Conservation (phyloP, 2,888 invertebrate genomes). For the Chrysotoxum bicinctum region DNA sequence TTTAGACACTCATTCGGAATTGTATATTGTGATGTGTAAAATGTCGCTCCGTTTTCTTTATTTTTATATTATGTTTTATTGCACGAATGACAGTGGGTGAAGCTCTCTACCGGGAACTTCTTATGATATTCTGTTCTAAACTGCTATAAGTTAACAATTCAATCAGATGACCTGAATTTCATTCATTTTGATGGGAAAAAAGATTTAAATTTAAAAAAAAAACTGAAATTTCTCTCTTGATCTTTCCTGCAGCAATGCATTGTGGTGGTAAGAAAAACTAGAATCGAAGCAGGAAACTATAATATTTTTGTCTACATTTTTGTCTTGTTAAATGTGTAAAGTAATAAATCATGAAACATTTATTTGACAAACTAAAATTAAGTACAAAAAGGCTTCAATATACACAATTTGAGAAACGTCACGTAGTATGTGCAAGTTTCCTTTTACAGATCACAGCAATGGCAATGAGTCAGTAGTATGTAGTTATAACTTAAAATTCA, state of each 20-base stretch:
- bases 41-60: slow-evolving; percentile 36
- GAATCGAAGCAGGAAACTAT: slow-evolving; percentile 15
- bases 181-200: slow-evolving; percentile 30
- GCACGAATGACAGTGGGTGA: slow-evolving; percentile 51
- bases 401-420: background rate
- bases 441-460: background rate
- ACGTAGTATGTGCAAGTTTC: background rate
- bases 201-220: slow-evolving; percentile 22
- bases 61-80: slow-evolving; percentile 46
- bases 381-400: background rate
- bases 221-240: slow-evolving; percentile 6
- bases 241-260: slow-evolving; percentile 3
- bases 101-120: slow-evolving; percentile 28
- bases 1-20: slow-evolving; percentile 48
- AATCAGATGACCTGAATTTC: slow-evolving; percentile 63
- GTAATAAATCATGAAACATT: slow-evolving; percentile 16
- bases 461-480: no score
- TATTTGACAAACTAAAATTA: background rate
- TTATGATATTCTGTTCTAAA: slow-evolving; percentile 40
- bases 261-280: background rate
- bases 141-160: slow-evolving; percentile 48
- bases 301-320: slow-evolving; percentile 1
- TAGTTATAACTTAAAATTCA: no score
- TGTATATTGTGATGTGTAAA: slow-evolving; percentile 54
- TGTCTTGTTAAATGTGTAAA: background rate